These are phyloP conservation scores for Scatophagus argus DNA, from an alignment of 2,113 vertebrate species.

Conservation along the genomic window DNA sequence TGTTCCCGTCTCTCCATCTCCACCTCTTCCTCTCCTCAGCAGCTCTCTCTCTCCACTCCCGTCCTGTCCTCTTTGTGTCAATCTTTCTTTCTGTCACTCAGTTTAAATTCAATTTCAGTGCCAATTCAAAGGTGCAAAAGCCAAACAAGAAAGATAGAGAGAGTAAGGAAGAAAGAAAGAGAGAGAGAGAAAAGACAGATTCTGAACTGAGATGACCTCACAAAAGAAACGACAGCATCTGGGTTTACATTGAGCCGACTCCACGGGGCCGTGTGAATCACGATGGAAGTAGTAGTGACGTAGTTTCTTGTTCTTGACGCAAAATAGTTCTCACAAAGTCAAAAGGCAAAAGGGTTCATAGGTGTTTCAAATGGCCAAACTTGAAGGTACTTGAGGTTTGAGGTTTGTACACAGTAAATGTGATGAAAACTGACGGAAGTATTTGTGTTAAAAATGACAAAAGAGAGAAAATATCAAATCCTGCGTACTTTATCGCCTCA, in stretches of 20 bases:
- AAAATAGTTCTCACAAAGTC: neutral
- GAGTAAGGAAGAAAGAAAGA: too few relatives aligned
- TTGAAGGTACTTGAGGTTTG: too few relatives aligned
- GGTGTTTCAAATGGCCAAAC: neutral
- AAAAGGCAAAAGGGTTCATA: neutral
- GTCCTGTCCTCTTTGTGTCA: conserved; percentile 53
- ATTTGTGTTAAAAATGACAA: neutral
- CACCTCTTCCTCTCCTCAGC: conserved; percentile 14
- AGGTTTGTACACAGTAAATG: neutral
- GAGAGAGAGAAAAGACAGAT: neutral
- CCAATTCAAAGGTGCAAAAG: conserved; percentile 22
- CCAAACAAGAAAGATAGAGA: neutral
- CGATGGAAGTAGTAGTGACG: neutral
- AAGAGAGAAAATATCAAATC: neutral
- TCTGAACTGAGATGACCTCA: neutral
- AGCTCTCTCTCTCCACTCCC: conserved; percentile 9
- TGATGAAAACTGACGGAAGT: neutral
- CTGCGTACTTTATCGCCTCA: neutral
- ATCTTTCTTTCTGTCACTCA: conserved; percentile 47
- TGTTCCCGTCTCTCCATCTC: conserved; percentile 5
- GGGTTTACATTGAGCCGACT: neutral
- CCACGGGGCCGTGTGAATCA: neutral
- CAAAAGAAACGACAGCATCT: neutral
- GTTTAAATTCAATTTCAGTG: conserved; percentile 22
- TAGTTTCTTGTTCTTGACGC: neutral